phyloP scores from a whole-genome alignment of 2,113 vertebrate genomes.

The Dromiciops gliroides region DNA sequence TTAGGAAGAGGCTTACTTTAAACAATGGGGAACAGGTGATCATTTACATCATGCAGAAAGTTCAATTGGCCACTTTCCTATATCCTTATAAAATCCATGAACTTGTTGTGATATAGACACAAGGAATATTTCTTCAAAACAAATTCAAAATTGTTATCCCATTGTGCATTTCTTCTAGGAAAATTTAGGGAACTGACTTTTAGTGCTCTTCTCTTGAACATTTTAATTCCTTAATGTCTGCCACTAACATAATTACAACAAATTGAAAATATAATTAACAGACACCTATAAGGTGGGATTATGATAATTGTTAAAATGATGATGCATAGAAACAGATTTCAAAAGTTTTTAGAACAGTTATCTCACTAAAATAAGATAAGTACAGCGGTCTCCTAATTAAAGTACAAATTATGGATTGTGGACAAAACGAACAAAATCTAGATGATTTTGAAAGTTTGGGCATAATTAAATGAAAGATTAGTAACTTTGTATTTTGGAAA shows the following conservation, averaged over 20 bases:
- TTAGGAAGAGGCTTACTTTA: background rate
- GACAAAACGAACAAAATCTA: slow-evolving; percentile 73
- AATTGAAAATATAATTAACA: slow-evolving; percentile 77
- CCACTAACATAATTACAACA: slow-evolving; percentile 76
- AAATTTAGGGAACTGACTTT: slow-evolving; percentile 57
- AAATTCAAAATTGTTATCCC: background rate
- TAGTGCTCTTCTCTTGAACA: slow-evolving; percentile 69
- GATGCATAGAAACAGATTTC: slow-evolving; percentile 76
- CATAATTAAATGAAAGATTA: slow-evolving; percentile 74
- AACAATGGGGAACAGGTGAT: background rate
- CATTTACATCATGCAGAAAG: too few relatives aligned
- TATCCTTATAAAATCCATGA: background rate
- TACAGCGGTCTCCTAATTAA: slow-evolving; percentile 80
- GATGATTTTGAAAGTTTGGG: slow-evolving; percentile 80
- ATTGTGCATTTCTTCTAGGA: slow-evolving; percentile 14
- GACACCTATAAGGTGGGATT: slow-evolving; percentile 72
- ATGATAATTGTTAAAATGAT: slow-evolving; percentile 78
- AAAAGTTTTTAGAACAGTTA: slow-evolving; percentile 80
- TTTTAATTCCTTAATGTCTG: slow-evolving; percentile 80
- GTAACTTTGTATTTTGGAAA: slow-evolving; percentile 64
- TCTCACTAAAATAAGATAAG: slow-evolving; percentile 81
- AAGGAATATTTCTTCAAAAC: background rate
- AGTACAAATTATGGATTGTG: slow-evolving; percentile 65
- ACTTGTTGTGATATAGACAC: background rate
- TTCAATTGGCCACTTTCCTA: background rate